These are phyloP conservation scores for Gallinago jamesoni DNA, from an alignment of 2,113 vertebrate genomes.

Conservation along the genomic window DNA sequence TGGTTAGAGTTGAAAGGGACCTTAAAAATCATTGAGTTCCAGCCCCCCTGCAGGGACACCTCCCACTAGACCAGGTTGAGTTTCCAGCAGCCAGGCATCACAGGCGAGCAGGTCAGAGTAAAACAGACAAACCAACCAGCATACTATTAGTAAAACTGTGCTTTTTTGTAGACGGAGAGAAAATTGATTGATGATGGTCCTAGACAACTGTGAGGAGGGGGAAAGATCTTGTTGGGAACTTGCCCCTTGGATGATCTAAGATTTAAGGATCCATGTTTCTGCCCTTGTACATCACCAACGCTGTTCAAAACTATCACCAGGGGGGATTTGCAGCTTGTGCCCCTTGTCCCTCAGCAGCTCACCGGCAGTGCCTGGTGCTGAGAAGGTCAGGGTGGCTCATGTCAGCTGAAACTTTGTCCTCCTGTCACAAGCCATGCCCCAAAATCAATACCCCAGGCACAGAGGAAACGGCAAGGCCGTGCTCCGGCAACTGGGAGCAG, in stretches of 20 bases:
- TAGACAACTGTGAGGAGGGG: not conserved
- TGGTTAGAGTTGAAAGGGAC: not conserved
- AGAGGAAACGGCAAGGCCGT: not conserved
- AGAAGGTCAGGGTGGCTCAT: not conserved
- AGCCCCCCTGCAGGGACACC: not conserved
- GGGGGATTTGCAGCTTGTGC: not conserved
- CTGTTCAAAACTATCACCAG: not conserved
- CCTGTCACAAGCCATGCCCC: not conserved
- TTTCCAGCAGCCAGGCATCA: not conserved
- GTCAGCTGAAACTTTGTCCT: not conserved
- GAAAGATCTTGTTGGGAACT: not conserved
- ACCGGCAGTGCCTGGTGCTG: not conserved
- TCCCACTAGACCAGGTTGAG: not conserved
- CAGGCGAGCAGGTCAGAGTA: not conserved
- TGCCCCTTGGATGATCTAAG: not conserved
- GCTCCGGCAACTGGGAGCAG: not conserved
- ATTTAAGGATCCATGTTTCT: not conserved
- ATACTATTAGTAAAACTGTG: not conserved
- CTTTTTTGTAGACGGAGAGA: not conserved
- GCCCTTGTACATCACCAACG: not conserved
- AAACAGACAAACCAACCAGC: not conserved
- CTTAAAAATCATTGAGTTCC: not conserved
- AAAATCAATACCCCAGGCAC: not conserved
- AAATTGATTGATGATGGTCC: not conserved
- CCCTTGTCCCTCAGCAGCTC: fast-evolving